A percentile compares a stretch with the other conserved stretches of the same genome.
These are phyloP conservation scores for Lasius platythorax DNA, from an alignment of 2,888 invertebrate genomes.

Conservation along the genomic window DNA sequence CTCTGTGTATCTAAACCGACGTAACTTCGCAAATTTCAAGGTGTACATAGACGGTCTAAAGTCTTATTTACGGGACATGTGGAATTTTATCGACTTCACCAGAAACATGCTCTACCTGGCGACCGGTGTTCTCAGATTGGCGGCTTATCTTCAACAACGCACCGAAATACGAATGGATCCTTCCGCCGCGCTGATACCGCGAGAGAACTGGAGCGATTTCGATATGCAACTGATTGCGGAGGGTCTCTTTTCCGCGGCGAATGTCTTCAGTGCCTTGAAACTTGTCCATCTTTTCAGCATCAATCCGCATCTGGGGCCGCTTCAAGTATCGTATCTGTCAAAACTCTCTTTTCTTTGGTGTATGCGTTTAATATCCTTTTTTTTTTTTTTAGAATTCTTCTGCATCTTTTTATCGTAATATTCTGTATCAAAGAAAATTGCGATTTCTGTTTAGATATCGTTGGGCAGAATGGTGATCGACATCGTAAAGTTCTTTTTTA, in stretches of 20 bases:
- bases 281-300: conserved; percentile 97
- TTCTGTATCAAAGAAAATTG: not conserved
- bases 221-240: conserved; percentile 97
- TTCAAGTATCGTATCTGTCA: conserved; percentile 87
- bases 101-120: conserved; percentile 94
- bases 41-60: conserved; percentile 95
- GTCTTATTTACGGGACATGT: conserved; percentile 95
- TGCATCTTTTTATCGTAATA: not conserved
- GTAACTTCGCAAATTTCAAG: conserved; percentile 67
- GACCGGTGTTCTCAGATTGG: conserved; percentile 89
- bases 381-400: not conserved
- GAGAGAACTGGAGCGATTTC: conserved; percentile 96
- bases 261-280: conserved; percentile 96
- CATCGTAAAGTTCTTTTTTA: conserved; percentile 96
- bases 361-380: not conserved
- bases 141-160: conserved; percentile 92
- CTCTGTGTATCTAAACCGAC: not conserved
- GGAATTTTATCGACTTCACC: conserved; percentile 98
- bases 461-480: conserved; percentile 96
- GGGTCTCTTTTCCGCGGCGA: conserved; percentile 97
- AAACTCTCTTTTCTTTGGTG: not conserved
- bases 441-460: conserved; percentile 91
- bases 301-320: conserved; percentile 96
- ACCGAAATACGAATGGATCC: conserved; percentile 90
- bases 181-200: conserved; percentile 91